Evolutionary conservation across 2,113 vertebrate species (phyloP).

Genomic region (Rhynchopsitta pachyrhyncha): DNA sequence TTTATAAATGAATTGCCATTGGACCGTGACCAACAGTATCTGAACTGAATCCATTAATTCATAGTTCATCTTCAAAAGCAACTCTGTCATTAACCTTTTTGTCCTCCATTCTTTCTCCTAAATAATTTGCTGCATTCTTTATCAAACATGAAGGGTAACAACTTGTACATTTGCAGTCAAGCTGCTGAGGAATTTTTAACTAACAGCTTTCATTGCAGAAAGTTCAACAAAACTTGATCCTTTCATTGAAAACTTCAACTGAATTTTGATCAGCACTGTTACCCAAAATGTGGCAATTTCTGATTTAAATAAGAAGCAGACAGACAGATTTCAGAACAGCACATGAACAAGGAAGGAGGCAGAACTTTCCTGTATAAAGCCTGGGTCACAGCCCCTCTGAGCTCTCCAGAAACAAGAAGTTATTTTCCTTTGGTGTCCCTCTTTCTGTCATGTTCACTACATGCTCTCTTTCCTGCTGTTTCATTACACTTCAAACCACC

Average conservation of each 20-base stretch:
- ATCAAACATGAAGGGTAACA: conserved; percentile 25
- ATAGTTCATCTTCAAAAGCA: conserved; percentile 39
- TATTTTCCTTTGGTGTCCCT: background rate
- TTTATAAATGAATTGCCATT: conserved; percentile 53
- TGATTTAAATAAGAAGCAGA: background rate
- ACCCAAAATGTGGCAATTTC: background rate
- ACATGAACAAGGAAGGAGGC: background rate
- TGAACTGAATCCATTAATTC: conserved; percentile 38
- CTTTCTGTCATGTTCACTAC: background rate
- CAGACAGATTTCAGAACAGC: background rate
- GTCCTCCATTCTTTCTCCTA: background rate
- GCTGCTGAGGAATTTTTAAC: background rate
- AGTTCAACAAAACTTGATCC: background rate
- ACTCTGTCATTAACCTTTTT: conserved; percentile 56
- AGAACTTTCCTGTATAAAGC: background rate
- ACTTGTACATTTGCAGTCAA: background rate
- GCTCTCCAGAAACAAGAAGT: background rate
- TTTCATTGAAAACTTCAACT: background rate
- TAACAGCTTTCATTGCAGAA: background rate
- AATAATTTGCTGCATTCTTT: conserved; percentile 7
- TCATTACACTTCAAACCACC: background rate
- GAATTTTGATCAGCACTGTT: background rate
- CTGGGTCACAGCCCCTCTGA: background rate
- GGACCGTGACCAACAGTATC: background rate
- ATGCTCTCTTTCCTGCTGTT: background rate